These are phyloP conservation scores for Bathybates hornii DNA, from an alignment of 2,113 vertebrate genomes.

Conservation along the genomic window DNA sequence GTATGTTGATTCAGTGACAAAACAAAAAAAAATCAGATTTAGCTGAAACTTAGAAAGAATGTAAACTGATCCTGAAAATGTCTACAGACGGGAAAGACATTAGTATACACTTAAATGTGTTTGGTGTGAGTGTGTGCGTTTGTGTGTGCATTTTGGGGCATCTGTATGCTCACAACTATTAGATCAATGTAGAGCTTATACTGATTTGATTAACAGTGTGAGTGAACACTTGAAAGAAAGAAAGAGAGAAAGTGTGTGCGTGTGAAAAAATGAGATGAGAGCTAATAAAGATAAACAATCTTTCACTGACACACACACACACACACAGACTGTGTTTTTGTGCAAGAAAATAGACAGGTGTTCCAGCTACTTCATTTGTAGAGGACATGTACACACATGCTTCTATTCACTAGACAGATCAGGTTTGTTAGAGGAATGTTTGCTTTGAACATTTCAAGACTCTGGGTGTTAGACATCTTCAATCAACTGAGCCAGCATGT, in stretches of 20 bases:
- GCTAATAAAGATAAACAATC: background rate
- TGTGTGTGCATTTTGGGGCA: background rate
- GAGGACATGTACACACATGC: constrained; percentile 7
- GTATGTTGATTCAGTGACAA: background rate
- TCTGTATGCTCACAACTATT: background rate
- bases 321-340: background rate
- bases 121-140: background rate
- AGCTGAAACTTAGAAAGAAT: background rate
- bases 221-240: background rate
- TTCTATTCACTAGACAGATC: background rate
- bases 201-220: background rate
- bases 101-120: background rate
- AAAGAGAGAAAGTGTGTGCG: background rate
- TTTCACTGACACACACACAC: background rate
- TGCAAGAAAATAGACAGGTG: constrained; percentile 10
- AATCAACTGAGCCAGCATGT: background rate
- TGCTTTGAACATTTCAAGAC: background rate
- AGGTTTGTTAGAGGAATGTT: background rate
- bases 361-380: background rate
- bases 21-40: background rate
- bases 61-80: constrained; percentile 8
- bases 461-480: background rate
- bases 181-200: background rate
- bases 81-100: constrained; percentile 14
- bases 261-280: background rate